A percentile compares a stretch with the other conserved stretches of the same genome.
These are phyloP conservation scores for Heterotis niloticus DNA, from an alignment of 2,113 vertebrate genomes.

Conservation along the genomic window DNA sequence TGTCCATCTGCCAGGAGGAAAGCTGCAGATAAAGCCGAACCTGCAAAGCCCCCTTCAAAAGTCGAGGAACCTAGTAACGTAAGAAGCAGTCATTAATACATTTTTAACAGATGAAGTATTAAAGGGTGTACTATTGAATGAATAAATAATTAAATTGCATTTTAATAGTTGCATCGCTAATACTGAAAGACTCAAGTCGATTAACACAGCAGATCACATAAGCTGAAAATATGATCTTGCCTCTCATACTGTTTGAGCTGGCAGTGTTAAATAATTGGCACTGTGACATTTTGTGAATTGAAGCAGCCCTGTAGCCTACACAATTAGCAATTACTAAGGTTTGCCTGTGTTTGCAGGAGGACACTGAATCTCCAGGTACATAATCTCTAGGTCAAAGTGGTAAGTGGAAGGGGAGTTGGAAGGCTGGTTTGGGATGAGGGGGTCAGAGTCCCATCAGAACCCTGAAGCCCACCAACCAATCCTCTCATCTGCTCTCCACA, in stretches of 20 bases:
- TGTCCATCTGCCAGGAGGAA: constrained; percentile 67
- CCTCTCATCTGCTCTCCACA: background rate
- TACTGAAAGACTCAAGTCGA: too few species aligned
- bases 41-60: constrained; percentile 61
- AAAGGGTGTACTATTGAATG: too few species aligned
- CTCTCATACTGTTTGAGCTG: background rate
- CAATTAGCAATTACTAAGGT: background rate
- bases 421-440: background rate
- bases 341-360: constrained; percentile 61
- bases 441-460: background rate
- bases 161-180: too few species aligned
- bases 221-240: background rate
- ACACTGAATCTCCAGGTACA: constrained; percentile 62
- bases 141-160: too few species aligned
- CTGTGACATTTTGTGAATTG: background rate
- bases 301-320: background rate
- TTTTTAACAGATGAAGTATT: background rate
- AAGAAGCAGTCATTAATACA: constrained; percentile 38
- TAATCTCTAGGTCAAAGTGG: constrained; percentile 55
- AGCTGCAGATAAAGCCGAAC: constrained; percentile 72
- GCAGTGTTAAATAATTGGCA: background rate
- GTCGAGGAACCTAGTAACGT: constrained; percentile 66
- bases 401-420: constrained; percentile 50
- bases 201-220: background rate
- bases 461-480: background rate